Evolutionary conservation across 2,113 vertebrate genomes (phyloP), one percentile per base, ranked within the genome.

Genomic region (Microtus pennsylvanicus): DNA sequence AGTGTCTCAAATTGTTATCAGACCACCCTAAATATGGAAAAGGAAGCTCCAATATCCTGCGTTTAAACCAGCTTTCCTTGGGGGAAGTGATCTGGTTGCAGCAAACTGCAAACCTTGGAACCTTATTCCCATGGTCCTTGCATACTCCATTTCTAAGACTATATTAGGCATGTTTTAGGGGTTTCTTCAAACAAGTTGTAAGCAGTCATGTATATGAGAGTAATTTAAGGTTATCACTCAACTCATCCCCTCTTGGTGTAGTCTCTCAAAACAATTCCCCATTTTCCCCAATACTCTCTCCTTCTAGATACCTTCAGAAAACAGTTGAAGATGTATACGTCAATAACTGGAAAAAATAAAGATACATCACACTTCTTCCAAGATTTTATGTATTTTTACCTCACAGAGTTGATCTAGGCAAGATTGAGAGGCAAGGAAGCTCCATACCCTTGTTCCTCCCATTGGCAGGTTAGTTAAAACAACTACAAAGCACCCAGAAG

Each of bases 1-100:
- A 97, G 67, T 97, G 86, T 97, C 93, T 97, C 96, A 77, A 95
- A 97, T 97, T 97, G 96, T 92, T 96, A 95, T 94, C 93, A 97
- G 97, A 96, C 94, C 94, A 97, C 95, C 95, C 93, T 95, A 96
- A 95, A 95, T 93, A 86, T 5, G 85, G 88, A 72, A 74, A 42
- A 42, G 3, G 0, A 87, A 91, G 50, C 0, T 28, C n/a, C n/a
- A 38, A 38, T 89, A 50, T 35, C 75, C 13, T 90, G 81, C 86
- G 24, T 7, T 91, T 81, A 91, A 91, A 38, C 7, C 42, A 63
- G n/a, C 21, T 89, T 75, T 74, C 55, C 70, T 69, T 22, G 14
- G 14, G 7, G 63, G 26, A 90, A 2, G 4, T 30, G 42, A 28
- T 55, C 1, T 12, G 17, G 28, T 13, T 63, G 63, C 63, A 30